Evolutionary conservation across 1,140 invertebrate genomes (phyloP).

Genomic region (Hirudo medicinalis): DNA sequence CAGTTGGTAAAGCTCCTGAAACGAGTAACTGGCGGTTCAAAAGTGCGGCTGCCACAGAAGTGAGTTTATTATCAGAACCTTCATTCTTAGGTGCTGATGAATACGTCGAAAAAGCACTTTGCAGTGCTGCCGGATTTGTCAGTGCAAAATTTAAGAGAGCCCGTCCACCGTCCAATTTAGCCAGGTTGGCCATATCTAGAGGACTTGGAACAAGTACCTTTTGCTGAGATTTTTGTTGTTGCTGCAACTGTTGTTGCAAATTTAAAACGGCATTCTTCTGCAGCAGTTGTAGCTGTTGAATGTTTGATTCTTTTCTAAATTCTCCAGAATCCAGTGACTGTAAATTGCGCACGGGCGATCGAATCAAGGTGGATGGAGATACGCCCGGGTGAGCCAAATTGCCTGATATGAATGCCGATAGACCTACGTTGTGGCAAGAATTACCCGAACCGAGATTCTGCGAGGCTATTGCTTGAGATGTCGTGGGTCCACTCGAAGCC

Average conservation of each 20-base stretch:
- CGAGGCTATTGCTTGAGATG: neutral
- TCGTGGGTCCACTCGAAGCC: neutral
- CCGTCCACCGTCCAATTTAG: neutral
- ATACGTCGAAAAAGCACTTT: neutral
- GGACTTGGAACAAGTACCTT: neutral
- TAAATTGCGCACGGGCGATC: neutral
- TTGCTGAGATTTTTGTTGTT: constrained; percentile 1
- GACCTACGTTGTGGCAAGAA: neutral
- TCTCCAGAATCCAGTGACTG: neutral
- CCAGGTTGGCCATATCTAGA: neutral
- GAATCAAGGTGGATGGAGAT: neutral
- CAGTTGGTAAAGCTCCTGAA: neutral
- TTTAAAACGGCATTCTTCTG: neutral
- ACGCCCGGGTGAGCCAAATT: constrained; percentile 2
- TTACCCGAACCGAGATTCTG: neutral
- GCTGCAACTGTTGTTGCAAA: constrained; percentile 12
- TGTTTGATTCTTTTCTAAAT: neutral
- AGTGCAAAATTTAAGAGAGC: too few relatives aligned
- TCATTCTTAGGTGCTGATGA: neutral
- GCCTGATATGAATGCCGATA: neutral
- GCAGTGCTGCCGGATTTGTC: neutral
- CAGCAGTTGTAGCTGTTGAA: constrained; percentile 2
- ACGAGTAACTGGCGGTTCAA: neutral
- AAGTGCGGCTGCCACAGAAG: neutral
- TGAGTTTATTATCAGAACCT: neutral